Base-by-base conservation (phyloP, 2,797 vertebrate species). In the Falco concolor region DNA sequence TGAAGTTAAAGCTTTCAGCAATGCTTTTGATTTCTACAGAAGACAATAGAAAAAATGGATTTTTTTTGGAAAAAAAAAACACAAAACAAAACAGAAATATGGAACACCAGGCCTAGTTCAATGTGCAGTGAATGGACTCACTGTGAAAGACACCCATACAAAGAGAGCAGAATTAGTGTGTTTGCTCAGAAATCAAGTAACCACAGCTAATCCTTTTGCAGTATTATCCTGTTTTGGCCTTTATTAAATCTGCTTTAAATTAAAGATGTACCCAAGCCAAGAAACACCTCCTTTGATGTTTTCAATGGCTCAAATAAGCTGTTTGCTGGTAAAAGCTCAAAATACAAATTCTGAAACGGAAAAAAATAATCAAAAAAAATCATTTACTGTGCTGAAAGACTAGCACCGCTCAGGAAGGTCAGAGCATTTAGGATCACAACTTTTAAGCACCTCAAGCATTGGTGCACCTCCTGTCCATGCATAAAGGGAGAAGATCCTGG, bases 231-330 rank as follows among this genome's bases (percentile, higher is more conserved):
- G 38, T 54, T 86, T 94, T 4, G 53, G 76, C 73, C 94, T 96
- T 96, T 94, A 92, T 91, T 94, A 96, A 97, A 96, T 96, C 89
- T 92, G 49, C 65, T 85, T 95, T 81, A 96, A 93, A 94, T 97
- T 95, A 94, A 93, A 96, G 90, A 95, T 64, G 84, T 45, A 76
- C n/a, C 61, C 92, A 95, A 85, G 91, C 92, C 80, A 90, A 86
- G 64, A 95, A 97, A 77, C 52, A 93, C n/a, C 78, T 80, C 69
- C 84, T 96, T 93, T 97, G 96, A 97, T 97, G 93, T 95, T 96
- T 91, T 64, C 87, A 94, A 93, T 65, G 50, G 47, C 38, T 92
- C 67, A 68, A 74, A 92, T 69, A 93, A 83, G 60, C 88, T 85
- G 42, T 87, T 86, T 81, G 78, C 36, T 67, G 38, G 32, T 59